Evolutionary conservation across 2,113 vertebrate species (phyloP).

Genomic region (Oenanthe melanoleuca): DNA sequence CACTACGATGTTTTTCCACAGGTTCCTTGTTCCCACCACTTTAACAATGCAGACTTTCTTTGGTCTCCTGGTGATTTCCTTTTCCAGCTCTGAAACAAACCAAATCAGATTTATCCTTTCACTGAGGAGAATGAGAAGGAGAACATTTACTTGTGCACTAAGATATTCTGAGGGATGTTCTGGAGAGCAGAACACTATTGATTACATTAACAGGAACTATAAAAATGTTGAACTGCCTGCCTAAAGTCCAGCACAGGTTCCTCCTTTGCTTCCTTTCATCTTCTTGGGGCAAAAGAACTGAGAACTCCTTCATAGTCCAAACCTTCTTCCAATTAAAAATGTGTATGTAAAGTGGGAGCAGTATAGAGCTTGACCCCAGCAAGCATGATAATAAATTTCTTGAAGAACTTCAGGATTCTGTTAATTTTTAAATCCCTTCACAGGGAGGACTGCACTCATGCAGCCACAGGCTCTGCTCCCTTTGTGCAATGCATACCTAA

Average conservation of each 20-base stretch:
- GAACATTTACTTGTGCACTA: not conserved
- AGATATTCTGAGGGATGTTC: not conserved
- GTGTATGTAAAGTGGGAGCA: not conserved
- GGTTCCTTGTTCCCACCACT: conserved; percentile 93
- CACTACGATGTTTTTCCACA: conserved; percentile 98
- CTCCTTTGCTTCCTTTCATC: not conserved
- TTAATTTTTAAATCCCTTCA: not conserved
- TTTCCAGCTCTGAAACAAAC: conserved; percentile 87
- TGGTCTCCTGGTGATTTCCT: conserved; percentile 87
- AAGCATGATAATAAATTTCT: not conserved
- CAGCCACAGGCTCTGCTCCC: not conserved
- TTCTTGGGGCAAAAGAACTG: not conserved
- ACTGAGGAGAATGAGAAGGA: not conserved
- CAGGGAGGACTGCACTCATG: not conserved
- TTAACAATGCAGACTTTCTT: conserved; percentile 92
- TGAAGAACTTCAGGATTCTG: not conserved
- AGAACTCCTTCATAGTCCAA: not conserved
- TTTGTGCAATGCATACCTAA: not conserved
- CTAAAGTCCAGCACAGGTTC: not conserved
- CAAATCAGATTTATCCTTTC: not conserved
- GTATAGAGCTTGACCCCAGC: not conserved
- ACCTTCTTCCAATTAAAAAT: not conserved
- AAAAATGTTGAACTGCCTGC: not conserved
- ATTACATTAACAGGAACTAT: not conserved
- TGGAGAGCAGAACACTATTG: not conserved